phyloP scores from a whole-genome alignment of 2,113 vertebrate species.

The Sebastes schlegelii region DNA sequence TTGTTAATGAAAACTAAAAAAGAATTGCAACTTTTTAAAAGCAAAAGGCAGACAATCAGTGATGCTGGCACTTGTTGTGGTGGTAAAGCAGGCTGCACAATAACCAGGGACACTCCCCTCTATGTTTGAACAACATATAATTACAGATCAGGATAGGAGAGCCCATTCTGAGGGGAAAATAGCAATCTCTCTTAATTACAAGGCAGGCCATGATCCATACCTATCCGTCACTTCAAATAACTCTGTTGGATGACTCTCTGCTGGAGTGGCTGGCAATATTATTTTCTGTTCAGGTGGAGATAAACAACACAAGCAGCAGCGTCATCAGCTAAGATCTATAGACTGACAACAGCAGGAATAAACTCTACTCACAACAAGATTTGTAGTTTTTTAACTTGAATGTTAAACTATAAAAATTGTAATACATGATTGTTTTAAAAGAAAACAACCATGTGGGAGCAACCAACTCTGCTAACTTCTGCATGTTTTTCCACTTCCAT shows the following conservation, averaged over 20 bases:
- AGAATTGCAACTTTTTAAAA: conserved; percentile 34
- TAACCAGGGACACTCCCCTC: conserved; percentile 79
- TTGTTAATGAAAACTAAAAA: conserved; percentile 32
- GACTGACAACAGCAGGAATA: neutral
- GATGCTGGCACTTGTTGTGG: conserved; percentile 67
- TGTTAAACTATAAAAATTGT: neutral
- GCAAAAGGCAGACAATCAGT: conserved; percentile 55
- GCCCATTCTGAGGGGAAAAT: conserved; percentile 81
- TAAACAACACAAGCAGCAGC: conserved; percentile 46
- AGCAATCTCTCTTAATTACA: conserved; percentile 83
- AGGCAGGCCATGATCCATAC: conserved; percentile 78
- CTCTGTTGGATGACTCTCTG: conserved; percentile 63
- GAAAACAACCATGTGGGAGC: neutral
- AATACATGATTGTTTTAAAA: conserved; percentile 8
- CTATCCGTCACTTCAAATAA: conserved; percentile 76
- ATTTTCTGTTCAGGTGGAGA: conserved; percentile 63
- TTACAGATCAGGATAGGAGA: conserved; percentile 82
- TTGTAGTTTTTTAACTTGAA: neutral
- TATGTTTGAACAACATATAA: conserved; percentile 83
- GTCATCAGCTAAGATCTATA: neutral
- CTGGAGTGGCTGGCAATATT: conserved; percentile 58
- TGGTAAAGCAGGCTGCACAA: conserved; percentile 73
- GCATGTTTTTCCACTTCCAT: conserved; percentile 33
- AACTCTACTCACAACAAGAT: neutral
- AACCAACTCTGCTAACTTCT: conserved; percentile 12